A percentile compares a stretch with the other conserved stretches of the same genome.
phyloP scores from a whole-genome alignment of 2,888 invertebrate species.

The Athrips mouffetella region DNA sequence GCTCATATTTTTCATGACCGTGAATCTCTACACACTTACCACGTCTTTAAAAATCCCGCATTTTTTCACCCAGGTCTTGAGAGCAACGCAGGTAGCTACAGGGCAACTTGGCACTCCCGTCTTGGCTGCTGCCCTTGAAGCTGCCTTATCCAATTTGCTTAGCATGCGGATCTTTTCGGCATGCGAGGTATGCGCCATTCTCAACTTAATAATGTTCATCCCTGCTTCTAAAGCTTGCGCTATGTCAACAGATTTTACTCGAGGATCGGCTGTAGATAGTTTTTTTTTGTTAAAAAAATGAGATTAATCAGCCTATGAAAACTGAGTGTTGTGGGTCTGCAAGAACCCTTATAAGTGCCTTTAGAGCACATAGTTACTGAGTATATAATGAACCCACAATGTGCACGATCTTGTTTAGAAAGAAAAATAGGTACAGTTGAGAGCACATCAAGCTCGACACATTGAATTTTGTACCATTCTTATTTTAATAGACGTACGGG shows the following conservation, averaged over 20 bases:
- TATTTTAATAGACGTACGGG: too few relatives aligned
- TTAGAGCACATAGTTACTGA: too few relatives aligned
- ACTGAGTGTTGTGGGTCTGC: too few relatives aligned
- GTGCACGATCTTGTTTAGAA: too few relatives aligned
- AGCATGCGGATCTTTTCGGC: slow-evolving; percentile 47
- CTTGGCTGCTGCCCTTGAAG: slow-evolving; percentile 72
- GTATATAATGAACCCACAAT: too few relatives aligned
- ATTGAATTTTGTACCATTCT: too few relatives aligned
- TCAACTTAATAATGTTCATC: slow-evolving; percentile 61
- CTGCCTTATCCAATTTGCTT: slow-evolving; percentile 44
- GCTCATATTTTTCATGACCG: too few relatives aligned
- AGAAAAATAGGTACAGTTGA: too few relatives aligned
- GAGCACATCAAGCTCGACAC: too few relatives aligned
- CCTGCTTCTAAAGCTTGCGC: slow-evolving; percentile 69
- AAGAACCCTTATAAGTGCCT: too few relatives aligned
- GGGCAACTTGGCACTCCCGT: slow-evolving; percentile 78
- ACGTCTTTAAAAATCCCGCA: slow-evolving; percentile 74
- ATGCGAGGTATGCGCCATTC: slow-evolving; percentile 40
- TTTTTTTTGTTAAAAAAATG: not conserved
- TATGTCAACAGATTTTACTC: slow-evolving; percentile 48
- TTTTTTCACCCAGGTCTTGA: slow-evolving; percentile 90
- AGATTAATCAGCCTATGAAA: too few relatives aligned
- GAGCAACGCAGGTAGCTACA: slow-evolving; percentile 88
- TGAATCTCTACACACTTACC: too few relatives aligned
- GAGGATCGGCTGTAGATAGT: slow-evolving; percentile 34